Conservation (phyloP, 2,888 invertebrate genomes). For the Lymantria monacha region DNA sequence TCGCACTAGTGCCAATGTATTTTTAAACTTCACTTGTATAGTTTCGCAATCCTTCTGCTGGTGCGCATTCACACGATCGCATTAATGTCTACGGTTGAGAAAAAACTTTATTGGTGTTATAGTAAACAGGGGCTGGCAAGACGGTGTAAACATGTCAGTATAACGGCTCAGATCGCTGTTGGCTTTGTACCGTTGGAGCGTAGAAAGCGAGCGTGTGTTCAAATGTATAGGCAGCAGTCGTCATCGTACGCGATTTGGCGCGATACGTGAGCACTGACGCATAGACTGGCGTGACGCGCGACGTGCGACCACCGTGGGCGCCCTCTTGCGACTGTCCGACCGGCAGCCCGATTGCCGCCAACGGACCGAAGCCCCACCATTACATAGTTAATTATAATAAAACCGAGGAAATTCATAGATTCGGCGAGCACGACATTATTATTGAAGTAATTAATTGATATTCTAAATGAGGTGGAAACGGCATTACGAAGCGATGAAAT, state of each 20-base stretch:
- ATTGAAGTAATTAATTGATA: no score
- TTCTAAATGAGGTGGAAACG: no score
- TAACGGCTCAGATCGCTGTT: constrained; percentile 57
- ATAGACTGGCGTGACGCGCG: constrained; percentile 33
- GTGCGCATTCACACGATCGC: constrained; percentile 61
- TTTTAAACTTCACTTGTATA: constrained; percentile 80
- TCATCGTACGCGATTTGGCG: constrained; percentile 46
- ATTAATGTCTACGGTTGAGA: constrained; percentile 54
- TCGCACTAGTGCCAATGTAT: constrained; percentile 76
- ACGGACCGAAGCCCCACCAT: constrained; percentile 17
- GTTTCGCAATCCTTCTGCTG: constrained; percentile 76
- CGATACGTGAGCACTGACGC: constrained; percentile 33
- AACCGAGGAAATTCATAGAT: constrained; percentile 57
- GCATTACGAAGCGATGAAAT: no score
- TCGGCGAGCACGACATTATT: constrained; percentile 31
- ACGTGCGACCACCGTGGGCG: constrained; percentile 63
- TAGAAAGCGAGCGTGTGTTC: constrained; percentile 64
- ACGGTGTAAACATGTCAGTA: constrained; percentile 57
- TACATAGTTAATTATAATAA: constrained; percentile 33
- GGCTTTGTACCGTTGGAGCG: constrained; percentile 60
- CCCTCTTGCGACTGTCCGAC: constrained; percentile 66
- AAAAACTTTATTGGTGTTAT: constrained; percentile 56
- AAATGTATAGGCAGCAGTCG: constrained; percentile 43
- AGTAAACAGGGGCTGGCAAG: constrained; percentile 44
- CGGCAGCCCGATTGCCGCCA: constrained; percentile 13